These are phyloP conservation scores for Mesorhabditis belari DNA, from an alignment of 2,888 invertebrate genomes.

Conservation along the genomic window DNA sequence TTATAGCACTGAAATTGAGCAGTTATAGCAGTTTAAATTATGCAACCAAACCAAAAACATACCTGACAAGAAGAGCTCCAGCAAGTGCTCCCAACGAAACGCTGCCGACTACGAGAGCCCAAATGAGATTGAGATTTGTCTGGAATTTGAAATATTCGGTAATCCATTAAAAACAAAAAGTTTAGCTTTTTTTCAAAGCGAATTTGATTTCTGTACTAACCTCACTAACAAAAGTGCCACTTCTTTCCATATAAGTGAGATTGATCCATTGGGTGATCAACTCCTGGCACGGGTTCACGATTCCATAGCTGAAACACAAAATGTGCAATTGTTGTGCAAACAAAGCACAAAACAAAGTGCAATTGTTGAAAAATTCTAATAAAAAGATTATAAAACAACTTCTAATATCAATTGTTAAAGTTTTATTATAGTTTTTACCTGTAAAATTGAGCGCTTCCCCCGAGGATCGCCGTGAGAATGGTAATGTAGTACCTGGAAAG, in stretches of 20 bases:
- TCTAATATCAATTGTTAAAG: too few species aligned
- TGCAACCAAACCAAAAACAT: too few species aligned
- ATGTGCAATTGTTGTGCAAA: too few species aligned
- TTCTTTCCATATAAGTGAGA: conserved; percentile 37
- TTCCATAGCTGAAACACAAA: conserved; percentile 39
- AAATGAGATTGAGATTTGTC: conserved; percentile 46
- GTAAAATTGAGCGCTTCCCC: conserved; percentile 52
- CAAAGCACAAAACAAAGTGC: too few species aligned
- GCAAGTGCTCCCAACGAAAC: conserved; percentile 48
- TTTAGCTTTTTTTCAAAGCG: neutral
- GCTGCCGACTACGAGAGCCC: conserved; percentile 55
- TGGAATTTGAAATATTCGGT: neutral
- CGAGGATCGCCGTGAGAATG: conserved; percentile 42
- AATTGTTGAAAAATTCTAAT: too few species aligned
- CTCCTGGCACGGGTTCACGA: conserved; percentile 48
- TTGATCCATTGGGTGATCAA: conserved; percentile 49
- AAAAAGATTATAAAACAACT: too few species aligned
- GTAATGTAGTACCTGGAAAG: conserved; percentile 36
- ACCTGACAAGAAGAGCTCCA: conserved; percentile 53
- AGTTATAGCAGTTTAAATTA: too few species aligned
- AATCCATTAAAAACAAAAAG: neutral
- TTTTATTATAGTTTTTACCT: too few species aligned
- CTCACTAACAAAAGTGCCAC: conserved; percentile 2
- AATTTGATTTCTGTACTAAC: neutral
- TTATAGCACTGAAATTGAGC: too few species aligned